phyloP scores from a whole-genome alignment of 2,888 invertebrate genomes.

The Sclerodermus sp. region DNA sequence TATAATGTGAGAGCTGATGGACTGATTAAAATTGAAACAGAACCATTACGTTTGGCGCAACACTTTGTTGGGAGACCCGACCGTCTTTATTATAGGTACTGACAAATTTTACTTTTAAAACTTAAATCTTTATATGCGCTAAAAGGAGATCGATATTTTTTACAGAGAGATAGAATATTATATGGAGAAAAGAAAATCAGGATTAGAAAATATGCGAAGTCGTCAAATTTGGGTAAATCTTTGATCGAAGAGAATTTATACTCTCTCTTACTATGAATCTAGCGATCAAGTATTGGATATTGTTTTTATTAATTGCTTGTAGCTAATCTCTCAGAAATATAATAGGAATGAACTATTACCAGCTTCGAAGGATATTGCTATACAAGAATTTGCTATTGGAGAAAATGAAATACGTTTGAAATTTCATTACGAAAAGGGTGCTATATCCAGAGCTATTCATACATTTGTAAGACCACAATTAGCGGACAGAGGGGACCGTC shows the following conservation, averaged over 20 bases:
- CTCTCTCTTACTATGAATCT: neutral
- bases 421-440: conserved; percentile 67
- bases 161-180: conserved; percentile 55
- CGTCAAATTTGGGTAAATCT: conserved; percentile 35
- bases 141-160: neutral
- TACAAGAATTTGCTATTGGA: conserved; percentile 66
- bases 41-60: conserved; percentile 61
- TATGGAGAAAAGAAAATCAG: conserved; percentile 7
- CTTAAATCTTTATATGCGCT: neutral
- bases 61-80: conserved; percentile 65
- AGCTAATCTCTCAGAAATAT: conserved; percentile 69
- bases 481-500: conserved; percentile 71
- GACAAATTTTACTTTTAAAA: neutral
- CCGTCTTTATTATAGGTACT: conserved; percentile 43
- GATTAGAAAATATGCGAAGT: conserved; percentile 19
- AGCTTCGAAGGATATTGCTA: conserved; percentile 67
- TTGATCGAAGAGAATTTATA: neutral
- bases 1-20: conserved; percentile 71
- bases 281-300: neutral
- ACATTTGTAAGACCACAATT: conserved; percentile 70
- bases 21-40: conserved; percentile 64
- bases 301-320: conserved; percentile 8
- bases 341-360: conserved; percentile 62
- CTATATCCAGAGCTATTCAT: conserved; percentile 67
- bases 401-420: conserved; percentile 66